Conservation (phyloP, 2,113 vertebrate species). For the Sarotherodon lohbergeri region DNA sequence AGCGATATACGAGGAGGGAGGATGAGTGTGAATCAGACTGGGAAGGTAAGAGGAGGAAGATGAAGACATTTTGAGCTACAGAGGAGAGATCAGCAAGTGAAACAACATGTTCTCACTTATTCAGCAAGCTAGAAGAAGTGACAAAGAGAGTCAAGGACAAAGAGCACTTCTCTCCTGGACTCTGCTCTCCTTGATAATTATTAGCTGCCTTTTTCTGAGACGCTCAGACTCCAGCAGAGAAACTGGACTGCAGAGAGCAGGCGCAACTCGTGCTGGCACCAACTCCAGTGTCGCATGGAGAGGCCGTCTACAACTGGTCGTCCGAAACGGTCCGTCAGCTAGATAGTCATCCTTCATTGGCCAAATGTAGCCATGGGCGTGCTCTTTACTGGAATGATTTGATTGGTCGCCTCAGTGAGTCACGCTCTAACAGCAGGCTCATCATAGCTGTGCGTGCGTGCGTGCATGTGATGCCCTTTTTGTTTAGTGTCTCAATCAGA, state of each 20-base stretch:
- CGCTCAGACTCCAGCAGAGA: not conserved
- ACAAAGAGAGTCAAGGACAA: not conserved
- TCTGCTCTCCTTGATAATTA: constrained; percentile 43
- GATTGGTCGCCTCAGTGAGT: constrained; percentile 39
- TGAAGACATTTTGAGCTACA: not conserved
- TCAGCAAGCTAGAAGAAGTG: constrained; percentile 8
- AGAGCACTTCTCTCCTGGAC: constrained; percentile 23
- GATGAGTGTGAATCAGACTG: constrained; percentile 1
- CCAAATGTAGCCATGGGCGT: constrained; percentile 29
- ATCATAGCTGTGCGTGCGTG: not conserved
- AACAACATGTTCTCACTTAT: constrained; percentile 33
- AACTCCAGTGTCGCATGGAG: not conserved
- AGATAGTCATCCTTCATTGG: constrained; percentile 40
- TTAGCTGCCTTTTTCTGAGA: constrained; percentile 11
- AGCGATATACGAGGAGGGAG: not conserved
- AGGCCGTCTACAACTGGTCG: constrained; percentile 31
- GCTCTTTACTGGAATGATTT: constrained; percentile 20
- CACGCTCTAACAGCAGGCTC: constrained; percentile 11
- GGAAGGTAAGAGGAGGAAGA: not conserved
- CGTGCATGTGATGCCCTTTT: not conserved
- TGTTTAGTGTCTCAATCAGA: not conserved
- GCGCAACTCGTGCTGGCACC: constrained; percentile 7
- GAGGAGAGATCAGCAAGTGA: not conserved
- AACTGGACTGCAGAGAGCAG: not conserved
- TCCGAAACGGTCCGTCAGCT: constrained; percentile 25